These are phyloP conservation scores for Nannospalax galili DNA, from an alignment of 2,113 vertebrate species.

Conservation along the genomic window DNA sequence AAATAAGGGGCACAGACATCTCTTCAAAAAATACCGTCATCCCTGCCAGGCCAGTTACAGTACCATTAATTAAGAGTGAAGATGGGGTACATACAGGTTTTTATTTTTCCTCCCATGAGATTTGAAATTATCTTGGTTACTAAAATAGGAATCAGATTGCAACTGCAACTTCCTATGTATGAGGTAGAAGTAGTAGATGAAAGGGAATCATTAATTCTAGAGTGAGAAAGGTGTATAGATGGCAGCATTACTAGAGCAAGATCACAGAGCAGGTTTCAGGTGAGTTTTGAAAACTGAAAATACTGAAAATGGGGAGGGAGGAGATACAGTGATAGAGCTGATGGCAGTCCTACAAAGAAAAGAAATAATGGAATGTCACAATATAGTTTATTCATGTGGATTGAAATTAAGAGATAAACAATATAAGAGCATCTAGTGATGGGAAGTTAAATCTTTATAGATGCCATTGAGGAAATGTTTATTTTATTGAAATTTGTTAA, in stretches of 20 bases:
- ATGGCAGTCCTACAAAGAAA: neutral
- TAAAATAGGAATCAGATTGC: neutral
- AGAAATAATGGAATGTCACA: neutral
- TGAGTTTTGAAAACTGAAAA: constrained; percentile 4
- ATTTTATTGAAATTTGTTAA: neutral
- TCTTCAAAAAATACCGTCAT: neutral
- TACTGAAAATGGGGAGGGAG: neutral
- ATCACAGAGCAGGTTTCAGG: neutral
- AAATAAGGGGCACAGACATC: neutral
- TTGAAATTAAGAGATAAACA: neutral
- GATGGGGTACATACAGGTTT: neutral
- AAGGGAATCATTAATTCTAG: neutral
- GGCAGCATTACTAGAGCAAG: neutral
- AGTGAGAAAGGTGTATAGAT: neutral
- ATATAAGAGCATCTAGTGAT: neutral
- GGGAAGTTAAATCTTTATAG: neutral
- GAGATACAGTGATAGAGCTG: neutral
- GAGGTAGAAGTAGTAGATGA: neutral
- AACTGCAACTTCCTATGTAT: neutral
- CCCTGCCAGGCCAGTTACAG: neutral
- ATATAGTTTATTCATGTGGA: neutral
- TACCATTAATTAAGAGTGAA: neutral
- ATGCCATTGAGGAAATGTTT: neutral
- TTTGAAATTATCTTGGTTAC: neutral
- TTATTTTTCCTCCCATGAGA: neutral